A percentile compares a stretch with the other conserved stretches of the same genome.
Conservation (phyloP, 1,140 invertebrate species). For the Parasteatoda tepidariorum region DNA sequence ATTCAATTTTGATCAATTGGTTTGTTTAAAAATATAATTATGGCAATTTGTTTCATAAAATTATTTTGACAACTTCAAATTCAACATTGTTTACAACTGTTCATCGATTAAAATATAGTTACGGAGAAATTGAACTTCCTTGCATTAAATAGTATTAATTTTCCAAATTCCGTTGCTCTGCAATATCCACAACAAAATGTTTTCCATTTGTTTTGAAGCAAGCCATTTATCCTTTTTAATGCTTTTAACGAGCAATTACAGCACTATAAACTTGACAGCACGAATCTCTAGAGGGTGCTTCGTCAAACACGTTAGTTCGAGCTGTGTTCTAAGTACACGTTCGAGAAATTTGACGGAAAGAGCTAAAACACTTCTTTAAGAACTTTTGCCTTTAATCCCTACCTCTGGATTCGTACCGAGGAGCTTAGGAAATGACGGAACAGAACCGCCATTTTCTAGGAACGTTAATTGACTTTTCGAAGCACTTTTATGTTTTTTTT, state of each 20-base stretch:
- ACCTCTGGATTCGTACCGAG: not conserved
- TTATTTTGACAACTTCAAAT: too few relatives aligned
- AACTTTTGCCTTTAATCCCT: not conserved
- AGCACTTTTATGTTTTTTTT: not conserved
- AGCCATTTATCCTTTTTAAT: slow-evolving; percentile 11
- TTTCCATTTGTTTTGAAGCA: not conserved
- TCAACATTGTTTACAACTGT: too few relatives aligned
- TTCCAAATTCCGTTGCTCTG: too few relatives aligned
- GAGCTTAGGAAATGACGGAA: not conserved
- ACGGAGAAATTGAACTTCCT: too few relatives aligned
- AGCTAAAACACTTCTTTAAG: not conserved
- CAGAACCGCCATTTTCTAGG: not conserved
- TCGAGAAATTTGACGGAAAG: not conserved
- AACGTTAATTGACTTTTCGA: not conserved
- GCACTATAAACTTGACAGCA: not conserved
- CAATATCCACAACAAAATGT: not conserved
- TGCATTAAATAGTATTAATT: too few relatives aligned
- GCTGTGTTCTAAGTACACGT: not conserved
- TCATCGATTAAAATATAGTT: too few relatives aligned
- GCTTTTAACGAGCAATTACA: slow-evolving; percentile 23
- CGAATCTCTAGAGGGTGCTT: not conserved
- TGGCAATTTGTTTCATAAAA: too few relatives aligned
- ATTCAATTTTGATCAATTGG: too few relatives aligned
- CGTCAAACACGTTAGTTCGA: not conserved
- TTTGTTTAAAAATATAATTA: too few relatives aligned